Percentiles rank a stretch among this genome's conserved stretches.
These are phyloP conservation scores for Agrilus cyanescens DNA, from an alignment of 2,888 invertebrate genomes.

Conservation along the genomic window DNA sequence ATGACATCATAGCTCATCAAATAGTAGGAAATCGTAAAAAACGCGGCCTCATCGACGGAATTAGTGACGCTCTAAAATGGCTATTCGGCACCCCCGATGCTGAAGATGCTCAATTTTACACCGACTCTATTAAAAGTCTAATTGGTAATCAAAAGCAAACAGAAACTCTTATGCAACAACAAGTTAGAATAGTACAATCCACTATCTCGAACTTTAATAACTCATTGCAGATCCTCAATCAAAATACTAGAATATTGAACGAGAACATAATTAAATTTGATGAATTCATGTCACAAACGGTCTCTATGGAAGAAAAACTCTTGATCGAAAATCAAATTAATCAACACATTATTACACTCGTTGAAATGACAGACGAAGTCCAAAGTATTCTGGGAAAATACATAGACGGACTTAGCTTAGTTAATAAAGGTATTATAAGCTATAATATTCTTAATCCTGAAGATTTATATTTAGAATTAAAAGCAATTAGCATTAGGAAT, in stretches of 20 bases:
- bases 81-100: constrained; percentile 16
- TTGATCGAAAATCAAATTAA: neutral
- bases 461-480: too few species aligned
- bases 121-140: constrained; percentile 11
- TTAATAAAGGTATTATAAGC: too few species aligned
- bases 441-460: too few species aligned
- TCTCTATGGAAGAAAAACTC: neutral
- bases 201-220: constrained; percentile 15
- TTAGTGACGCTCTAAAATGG: too few species aligned
- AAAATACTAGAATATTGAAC: constrained; percentile 4
- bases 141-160: constrained; percentile 12
- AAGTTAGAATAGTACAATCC: constrained; percentile 16
- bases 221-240: constrained; percentile 10
- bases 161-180: constrained; percentile 16
- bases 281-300: too few species aligned
- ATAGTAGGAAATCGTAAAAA: neutral
- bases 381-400: neutral
- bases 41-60: too few species aligned
- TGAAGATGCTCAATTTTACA: constrained; percentile 14
- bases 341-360: neutral
- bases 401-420: neutral
- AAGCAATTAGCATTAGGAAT: too few species aligned
- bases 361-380: neutral
- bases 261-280: neutral
- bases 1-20: neutral